Evolutionary conservation across 1,140 invertebrate genomes (phyloP).

Genomic region (Cecropterus lyciades): DNA sequence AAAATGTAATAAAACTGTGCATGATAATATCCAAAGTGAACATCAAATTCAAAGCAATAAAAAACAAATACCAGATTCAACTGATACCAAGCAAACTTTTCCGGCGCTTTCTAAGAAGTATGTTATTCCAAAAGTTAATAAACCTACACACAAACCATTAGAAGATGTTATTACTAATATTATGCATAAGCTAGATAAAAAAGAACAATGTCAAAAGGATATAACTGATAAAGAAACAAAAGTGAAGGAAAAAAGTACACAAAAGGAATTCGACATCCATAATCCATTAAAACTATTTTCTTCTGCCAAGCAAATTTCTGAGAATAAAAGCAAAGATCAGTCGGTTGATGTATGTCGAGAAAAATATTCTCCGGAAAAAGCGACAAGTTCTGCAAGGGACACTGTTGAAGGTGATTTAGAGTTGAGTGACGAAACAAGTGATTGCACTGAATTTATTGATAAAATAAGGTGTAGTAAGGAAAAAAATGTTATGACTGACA

Average conservation of each 20-base stretch:
- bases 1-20: conserved; percentile 14
- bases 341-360: background rate
- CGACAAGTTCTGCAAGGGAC: conserved; percentile 13
- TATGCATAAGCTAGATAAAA: background rate
- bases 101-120: background rate
- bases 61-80: background rate
- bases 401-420: conserved; percentile 68
- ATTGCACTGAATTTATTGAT: conserved; percentile 43
- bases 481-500: background rate
- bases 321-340: background rate
- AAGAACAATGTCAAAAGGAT: background rate
- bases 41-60: conserved; percentile 5
- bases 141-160: conserved; percentile 3
- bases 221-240: background rate
- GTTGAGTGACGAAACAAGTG: conserved; percentile 72
- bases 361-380: background rate
- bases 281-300: conserved; percentile 6
- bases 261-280: background rate
- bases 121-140: conserved; percentile 29
- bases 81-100: background rate
- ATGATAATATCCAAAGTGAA: background rate
- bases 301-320: background rate
- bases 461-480: conserved; percentile 16
- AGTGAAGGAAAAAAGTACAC: background rate
- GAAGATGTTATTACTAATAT: conserved; percentile 3